phyloP scores from a whole-genome alignment of 2,113 vertebrate genomes.

The Tamias sibiricus region DNA sequence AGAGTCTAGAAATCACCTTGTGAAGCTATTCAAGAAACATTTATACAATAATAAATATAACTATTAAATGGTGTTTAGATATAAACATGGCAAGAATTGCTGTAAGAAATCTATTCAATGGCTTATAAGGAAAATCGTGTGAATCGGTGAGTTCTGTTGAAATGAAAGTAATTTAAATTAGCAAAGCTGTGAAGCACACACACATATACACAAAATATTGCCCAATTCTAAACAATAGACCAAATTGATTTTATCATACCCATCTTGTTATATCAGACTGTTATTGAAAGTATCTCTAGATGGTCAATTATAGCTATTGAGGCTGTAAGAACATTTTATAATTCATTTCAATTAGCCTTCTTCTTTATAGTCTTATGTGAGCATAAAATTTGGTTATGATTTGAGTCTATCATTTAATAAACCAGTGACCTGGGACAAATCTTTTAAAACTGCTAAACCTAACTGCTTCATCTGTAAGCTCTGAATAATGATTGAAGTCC shows the following conservation, averaged over 20 bases:
- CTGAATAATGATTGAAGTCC: conserved; percentile 56
- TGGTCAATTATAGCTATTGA: not conserved
- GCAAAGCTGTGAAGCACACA: not conserved
- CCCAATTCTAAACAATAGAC: not conserved
- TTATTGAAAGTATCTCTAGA: not conserved
- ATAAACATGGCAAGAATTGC: not conserved
- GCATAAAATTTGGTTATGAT: not conserved
- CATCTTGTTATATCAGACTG: not conserved
- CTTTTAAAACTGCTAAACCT: conserved; percentile 41
- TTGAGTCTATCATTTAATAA: conserved; percentile 59
- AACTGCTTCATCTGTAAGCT: conserved; percentile 52
- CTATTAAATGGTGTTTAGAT: not conserved
- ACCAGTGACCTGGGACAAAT: conserved; percentile 46
- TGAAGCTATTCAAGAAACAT: not conserved
- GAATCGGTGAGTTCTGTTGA: not conserved
- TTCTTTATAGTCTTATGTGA: conserved; percentile 9
- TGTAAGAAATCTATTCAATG: not conserved
- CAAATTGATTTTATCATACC: not conserved
- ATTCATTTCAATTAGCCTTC: not conserved
- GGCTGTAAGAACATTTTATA: not conserved
- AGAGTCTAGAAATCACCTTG: conserved; percentile 21
- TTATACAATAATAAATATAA: not conserved
- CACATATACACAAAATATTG: not conserved
- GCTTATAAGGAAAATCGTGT: not conserved
- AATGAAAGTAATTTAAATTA: conserved; percentile 13